These are phyloP conservation scores for Rhinella marina DNA, from an alignment of 2,797 vertebrate species.

Conservation along the genomic window DNA sequence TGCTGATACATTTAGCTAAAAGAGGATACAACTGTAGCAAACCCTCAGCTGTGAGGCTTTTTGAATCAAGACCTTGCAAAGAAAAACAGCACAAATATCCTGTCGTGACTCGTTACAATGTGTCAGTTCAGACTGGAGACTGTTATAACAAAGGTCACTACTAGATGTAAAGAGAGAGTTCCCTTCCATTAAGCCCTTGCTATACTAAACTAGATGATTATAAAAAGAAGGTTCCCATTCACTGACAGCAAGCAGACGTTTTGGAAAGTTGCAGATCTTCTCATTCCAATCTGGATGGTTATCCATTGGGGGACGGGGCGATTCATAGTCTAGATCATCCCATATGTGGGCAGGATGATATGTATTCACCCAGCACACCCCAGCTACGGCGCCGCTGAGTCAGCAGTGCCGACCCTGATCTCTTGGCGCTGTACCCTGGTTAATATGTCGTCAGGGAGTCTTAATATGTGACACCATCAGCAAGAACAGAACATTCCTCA, in stretches of 20 bases:
- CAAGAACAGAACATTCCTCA: conserved; percentile 20
- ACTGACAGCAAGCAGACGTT: not conserved
- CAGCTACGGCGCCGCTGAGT: not conserved
- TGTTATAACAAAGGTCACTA: not conserved
- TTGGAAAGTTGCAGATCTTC: not conserved
- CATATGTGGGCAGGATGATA: not conserved
- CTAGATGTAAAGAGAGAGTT: too few relatives aligned
- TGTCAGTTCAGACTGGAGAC: not conserved
- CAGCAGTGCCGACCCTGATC: conserved; percentile 5
- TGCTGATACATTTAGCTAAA: not conserved
- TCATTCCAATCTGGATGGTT: not conserved
- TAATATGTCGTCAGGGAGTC: not conserved
- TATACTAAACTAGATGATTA: too few relatives aligned
- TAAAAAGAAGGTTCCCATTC: not conserved
- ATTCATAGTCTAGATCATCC: not conserved
- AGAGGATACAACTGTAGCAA: too few relatives aligned
- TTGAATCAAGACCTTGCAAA: too few relatives aligned
- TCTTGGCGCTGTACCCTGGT: not conserved
- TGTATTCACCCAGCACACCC: not conserved
- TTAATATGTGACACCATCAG: conserved; percentile 10
- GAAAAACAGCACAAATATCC: not conserved
- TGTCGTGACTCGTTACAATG: not conserved
- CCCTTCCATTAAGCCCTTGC: too few relatives aligned
- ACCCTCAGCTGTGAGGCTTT: too few relatives aligned
- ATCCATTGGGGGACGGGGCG: not conserved